phyloP scores from a whole-genome alignment of 2,888 invertebrate genomes.

The Nomada lathburiana region DNA sequence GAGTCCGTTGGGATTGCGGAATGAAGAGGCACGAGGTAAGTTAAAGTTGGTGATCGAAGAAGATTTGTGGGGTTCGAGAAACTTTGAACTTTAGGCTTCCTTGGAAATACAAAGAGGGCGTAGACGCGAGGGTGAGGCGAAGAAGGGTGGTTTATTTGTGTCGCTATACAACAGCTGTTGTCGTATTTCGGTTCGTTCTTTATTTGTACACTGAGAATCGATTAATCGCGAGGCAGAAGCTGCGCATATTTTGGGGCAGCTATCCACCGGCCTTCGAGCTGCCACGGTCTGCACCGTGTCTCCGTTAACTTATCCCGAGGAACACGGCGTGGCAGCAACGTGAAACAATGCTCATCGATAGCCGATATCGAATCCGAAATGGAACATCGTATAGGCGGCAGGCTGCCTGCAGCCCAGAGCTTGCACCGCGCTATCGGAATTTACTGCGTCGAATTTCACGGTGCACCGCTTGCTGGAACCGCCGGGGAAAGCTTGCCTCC shows the following conservation, averaged over 20 bases:
- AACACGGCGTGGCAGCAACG: constrained; percentile 42
- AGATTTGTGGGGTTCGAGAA: too few relatives aligned
- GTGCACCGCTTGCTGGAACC: constrained; percentile 64
- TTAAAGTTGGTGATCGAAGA: too few relatives aligned
- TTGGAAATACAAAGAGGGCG: too few relatives aligned
- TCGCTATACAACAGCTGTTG: too few relatives aligned
- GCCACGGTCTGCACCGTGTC: constrained; percentile 3
- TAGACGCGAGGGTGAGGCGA: too few relatives aligned
- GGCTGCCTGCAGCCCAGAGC: constrained; percentile 24
- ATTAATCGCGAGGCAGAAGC: neutral
- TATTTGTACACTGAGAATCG: too few relatives aligned
- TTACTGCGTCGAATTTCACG: constrained; percentile 71
- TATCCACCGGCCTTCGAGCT: neutral
- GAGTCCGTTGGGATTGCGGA: too few relatives aligned
- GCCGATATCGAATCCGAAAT: constrained; percentile 62
- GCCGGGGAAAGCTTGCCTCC: constrained; percentile 64
- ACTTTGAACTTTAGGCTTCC: too few relatives aligned
- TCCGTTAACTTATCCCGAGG: constrained; percentile 44
- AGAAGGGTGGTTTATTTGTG: too few relatives aligned
- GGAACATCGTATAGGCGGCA: constrained; percentile 41
- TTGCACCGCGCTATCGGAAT: constrained; percentile 62
- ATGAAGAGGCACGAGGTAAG: too few relatives aligned
- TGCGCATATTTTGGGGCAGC: constrained; percentile 1
- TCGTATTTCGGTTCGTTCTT: too few relatives aligned
- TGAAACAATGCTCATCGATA: constrained; percentile 66